phyloP scores from a whole-genome alignment of 1,140 invertebrate genomes.

The Leptestheria dahalacensis region DNA sequence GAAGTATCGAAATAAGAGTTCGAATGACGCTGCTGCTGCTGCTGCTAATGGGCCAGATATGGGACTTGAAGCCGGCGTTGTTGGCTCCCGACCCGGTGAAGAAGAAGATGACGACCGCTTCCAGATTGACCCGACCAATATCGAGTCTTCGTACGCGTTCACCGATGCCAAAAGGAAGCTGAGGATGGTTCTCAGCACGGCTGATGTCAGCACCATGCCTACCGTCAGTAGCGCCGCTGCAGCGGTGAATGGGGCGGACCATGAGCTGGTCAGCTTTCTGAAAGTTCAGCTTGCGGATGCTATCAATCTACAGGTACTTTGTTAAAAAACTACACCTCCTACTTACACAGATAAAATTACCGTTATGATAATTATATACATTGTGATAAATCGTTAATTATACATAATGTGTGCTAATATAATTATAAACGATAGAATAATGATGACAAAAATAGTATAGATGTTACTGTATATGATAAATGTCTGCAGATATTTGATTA shows the following conservation, averaged over 20 bases:
- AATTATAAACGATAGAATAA: no score
- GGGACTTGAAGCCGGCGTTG: conserved; percentile 20
- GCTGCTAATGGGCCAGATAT: conserved; percentile 30
- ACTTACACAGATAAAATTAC: no score
- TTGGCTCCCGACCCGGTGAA: conserved; percentile 15
- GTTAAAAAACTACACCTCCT: not conserved
- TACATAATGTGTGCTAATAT: no score
- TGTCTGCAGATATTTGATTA: no score
- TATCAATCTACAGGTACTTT: conserved; percentile 54
- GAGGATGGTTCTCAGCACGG: conserved; percentile 72
- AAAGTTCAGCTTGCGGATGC: conserved; percentile 73
- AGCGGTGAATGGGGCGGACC: conserved; percentile 27
- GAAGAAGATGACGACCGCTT: conserved; percentile 36
- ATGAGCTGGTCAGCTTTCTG: conserved; percentile 52
- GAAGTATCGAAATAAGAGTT: conserved; percentile 70
- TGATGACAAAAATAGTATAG: no score
- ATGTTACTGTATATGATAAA: no score
- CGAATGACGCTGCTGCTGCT: conserved; percentile 34
- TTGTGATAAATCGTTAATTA: no score
- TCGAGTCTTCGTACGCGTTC: conserved; percentile 49
- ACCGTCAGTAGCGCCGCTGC: not conserved
- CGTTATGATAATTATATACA: no score
- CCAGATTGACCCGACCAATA: conserved; percentile 42
- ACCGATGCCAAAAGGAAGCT: conserved; percentile 82
- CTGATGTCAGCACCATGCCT: conserved; percentile 37